A percentile compares a stretch with the other conserved stretches of the same genome.
phyloP scores from a whole-genome alignment of 2,113 vertebrate species.

The Crotalus tigris region DNA sequence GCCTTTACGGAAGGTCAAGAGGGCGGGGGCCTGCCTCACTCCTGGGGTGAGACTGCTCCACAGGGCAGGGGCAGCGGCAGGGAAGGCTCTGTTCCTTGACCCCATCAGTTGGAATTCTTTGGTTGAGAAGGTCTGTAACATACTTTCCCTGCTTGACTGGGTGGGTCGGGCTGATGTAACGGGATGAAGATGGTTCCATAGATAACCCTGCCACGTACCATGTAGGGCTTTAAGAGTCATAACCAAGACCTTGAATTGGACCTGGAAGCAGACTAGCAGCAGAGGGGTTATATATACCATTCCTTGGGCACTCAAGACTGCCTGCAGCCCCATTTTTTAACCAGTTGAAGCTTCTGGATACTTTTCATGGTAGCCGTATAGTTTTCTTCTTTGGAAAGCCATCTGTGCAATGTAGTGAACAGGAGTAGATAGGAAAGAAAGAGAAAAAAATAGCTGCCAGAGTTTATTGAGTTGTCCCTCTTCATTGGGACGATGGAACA shows the following conservation, averaged over 20 bases:
- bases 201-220: background rate
- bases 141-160: background rate
- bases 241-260: background rate
- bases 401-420: background rate
- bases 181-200: background rate
- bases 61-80: background rate
- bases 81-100: background rate
- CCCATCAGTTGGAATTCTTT: background rate
- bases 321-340: background rate
- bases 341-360: background rate
- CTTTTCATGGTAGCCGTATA: background rate
- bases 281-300: background rate
- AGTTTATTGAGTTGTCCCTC: background rate
- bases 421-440: background rate
- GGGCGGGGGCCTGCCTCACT: background rate
- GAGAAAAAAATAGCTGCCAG: background rate
- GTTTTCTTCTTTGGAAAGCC: background rate
- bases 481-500: background rate
- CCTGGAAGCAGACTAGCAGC: background rate
- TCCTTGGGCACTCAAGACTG: background rate
- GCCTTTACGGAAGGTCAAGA: background rate
- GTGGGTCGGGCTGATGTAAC: background rate
- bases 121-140: background rate
- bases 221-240: background rate
- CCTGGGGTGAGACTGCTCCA: background rate